Base-by-base conservation (phyloP, 2,888 invertebrate genomes). In the Athrips mouffetella region DNA sequence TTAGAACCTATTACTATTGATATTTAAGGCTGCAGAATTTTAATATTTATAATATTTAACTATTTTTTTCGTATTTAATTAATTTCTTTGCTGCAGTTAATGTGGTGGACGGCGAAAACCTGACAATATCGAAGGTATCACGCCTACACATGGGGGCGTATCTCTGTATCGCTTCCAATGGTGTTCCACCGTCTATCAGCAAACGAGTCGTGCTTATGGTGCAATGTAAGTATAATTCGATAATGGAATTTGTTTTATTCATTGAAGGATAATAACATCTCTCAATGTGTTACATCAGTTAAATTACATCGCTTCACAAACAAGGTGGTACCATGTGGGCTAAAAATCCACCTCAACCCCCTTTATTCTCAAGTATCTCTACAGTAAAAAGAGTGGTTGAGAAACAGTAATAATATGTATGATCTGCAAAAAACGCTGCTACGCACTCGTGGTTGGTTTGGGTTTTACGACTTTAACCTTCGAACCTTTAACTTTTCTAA, bases 121-220 rank as follows among this genome's bases (percentile, higher is more conserved):
- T 97, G 65, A 94, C 94, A 63, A 94, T 97, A 65, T 93, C 93
- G 27, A 96, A 96, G 90, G 96, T 97, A 55, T 96, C 96, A 59
- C 91, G 97, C 37, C 91, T 96, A 39, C 96, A 96, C 74, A 97
- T 97, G 96, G 97, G 96, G 3, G 94, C 96, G 15, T 97, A 97
- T 82, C 89, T 97, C 58, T 97, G 97, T 83, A 96, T 97, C 55
- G 98, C 98, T 3, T 95, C 95, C 39, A 98, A 98, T 71, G 96
- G 96, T 44, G 96, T 98, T 0, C 96, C 96, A 18, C 97, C 97
- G 11, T 95, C 96, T 31, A 96, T 95, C 70, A 96, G 96, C 87
- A 94, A 95, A 77, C 89, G 94, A 58, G 94, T 96, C 49, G 91
- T 94, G 63, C 90, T 96, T 35, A 91, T 94, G 83, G 95, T 96